Base-by-base conservation (phyloP, 2,113 vertebrate genomes). In the Aphyosemion australe region DNA sequence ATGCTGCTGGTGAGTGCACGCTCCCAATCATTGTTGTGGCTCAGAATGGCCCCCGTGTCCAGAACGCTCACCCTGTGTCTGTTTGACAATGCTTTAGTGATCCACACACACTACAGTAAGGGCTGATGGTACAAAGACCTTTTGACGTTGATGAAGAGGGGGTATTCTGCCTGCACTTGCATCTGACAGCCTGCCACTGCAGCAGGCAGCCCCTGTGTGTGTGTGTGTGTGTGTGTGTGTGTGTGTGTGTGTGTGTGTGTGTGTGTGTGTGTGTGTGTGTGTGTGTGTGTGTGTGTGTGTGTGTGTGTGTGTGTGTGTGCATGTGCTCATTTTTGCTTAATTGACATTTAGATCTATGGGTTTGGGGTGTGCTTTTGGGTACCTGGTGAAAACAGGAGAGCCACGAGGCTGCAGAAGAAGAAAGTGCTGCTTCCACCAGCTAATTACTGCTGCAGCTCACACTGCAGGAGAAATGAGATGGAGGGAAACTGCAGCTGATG, bases 31-130 rank as follows among this genome's bases (percentile, higher is more conserved):
- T 82, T 83, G 84, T 82, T 79, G 78, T 47, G 46, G 46, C 71
- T 65, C 79, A 84, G 88, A 85, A 86, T 74, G 69, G 85, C 60
- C 42, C 42, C 6, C 61, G 74, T 79, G 86, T 84, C 67, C 55
- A 72, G 52, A 76, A 70, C 66, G 77, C 53, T 88, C 63, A 31
- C 81, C 62, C 83, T 84, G 74, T 88, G 83, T 88, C 83, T 68
- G 53, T 6, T 74, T 70, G 73, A 89, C 89, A 89, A 89, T 89
- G 89, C 88, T 77, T 74, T 67, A 91, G 75, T 91, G 82, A 88
- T 81, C 76, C 78, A 61, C 60, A 69, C 72, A 77, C 72, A 52
- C 80, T 65, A 78, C 80, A 80, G 82, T 84, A 75, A 80, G 41
- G 72, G 75, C 68, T 60, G 71, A 26, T 46, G 76, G 83, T 87